These are phyloP conservation scores for Alauda arvensis DNA, from an alignment of 2,797 vertebrate species.

Conservation along the genomic window DNA sequence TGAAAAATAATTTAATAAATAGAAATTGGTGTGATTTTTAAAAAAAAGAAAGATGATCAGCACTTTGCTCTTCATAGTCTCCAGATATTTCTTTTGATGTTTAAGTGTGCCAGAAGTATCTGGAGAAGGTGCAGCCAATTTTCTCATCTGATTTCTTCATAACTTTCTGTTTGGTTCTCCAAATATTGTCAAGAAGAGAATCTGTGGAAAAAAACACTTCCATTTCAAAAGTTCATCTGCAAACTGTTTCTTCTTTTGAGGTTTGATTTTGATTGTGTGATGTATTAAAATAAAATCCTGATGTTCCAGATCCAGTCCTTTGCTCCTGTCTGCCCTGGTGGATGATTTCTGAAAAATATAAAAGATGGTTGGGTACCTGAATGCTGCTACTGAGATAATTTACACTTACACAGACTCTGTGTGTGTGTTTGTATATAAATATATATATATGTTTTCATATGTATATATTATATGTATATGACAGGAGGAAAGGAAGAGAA, in stretches of 20 bases:
- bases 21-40: neutral
- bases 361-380: neutral
- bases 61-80: neutral
- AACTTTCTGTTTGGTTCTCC: neutral
- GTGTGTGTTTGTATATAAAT: neutral
- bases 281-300: neutral
- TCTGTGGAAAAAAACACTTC: neutral
- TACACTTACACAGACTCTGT: neutral
- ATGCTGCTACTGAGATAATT: neutral
- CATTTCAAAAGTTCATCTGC: neutral
- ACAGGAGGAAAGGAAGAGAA: neutral
- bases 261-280: neutral
- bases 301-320: neutral
- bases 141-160: neutral
- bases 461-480: neutral
- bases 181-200: neutral
- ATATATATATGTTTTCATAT: neutral
- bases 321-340: neutral
- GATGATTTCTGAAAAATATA: neutral
- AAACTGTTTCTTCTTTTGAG: neutral
- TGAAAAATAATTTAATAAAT: neutral
- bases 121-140: neutral
- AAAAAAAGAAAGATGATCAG: neutral
- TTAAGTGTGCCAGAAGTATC: neutral
- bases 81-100: neutral